Evolutionary conservation across 2,797 vertebrate genomes (phyloP).

Genomic region (Tenualosa thibaudeaui): DNA sequence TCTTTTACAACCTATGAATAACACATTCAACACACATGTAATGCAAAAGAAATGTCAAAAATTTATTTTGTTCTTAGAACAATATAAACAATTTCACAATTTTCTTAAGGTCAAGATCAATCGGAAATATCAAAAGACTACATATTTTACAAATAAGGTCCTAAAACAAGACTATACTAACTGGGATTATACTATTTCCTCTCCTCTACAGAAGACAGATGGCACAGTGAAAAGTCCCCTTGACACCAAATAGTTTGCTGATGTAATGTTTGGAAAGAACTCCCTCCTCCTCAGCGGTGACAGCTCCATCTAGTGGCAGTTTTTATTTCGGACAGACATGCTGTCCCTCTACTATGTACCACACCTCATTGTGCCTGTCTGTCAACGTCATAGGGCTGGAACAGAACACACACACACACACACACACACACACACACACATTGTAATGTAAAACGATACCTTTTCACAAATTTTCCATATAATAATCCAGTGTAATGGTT

Average conservation of each 20-base stretch:
- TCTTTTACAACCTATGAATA: neutral
- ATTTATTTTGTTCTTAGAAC: neutral
- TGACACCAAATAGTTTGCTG: neutral
- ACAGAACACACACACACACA: slow-evolving; percentile 31
- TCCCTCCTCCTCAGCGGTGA: neutral
- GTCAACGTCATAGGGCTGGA: slow-evolving; percentile 68
- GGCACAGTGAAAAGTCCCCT: slow-evolving; percentile 1
- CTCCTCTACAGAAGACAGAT: neutral
- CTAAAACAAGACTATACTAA: neutral
- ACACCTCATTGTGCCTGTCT: slow-evolving; percentile 74
- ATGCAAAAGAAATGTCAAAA: neutral
- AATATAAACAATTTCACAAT: neutral
- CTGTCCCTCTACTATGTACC: slow-evolving; percentile 59
- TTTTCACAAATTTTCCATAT: no score
- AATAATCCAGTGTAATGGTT: neutral
- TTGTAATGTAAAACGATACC: no score
- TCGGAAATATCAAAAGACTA: neutral
- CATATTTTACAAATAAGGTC: neutral
- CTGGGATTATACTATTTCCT: neutral
- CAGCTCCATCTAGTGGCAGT: neutral
- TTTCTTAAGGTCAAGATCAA: neutral
- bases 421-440: neutral
- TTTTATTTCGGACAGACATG: slow-evolving; percentile 53
- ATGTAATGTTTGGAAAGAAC: neutral
- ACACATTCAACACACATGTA: neutral